Conservation (phyloP, 2,888 invertebrate genomes). For the Diploptera punctata region DNA sequence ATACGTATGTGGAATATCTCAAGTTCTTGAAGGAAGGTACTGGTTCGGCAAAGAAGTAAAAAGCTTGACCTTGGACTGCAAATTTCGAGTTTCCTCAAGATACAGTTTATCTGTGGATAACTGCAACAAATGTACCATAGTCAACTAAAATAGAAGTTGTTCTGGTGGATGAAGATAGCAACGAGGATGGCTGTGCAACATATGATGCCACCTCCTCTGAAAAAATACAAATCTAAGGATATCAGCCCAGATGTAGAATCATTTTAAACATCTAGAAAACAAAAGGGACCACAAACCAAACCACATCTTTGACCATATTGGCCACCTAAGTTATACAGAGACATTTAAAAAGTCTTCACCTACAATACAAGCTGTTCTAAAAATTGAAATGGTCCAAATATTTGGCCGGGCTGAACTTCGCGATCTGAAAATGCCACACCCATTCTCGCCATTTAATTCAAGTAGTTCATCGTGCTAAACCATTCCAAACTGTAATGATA, state of each 20-base stretch:
- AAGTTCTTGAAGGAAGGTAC: background rate
- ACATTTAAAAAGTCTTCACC: conserved; percentile 5
- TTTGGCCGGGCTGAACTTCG: background rate
- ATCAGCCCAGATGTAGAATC: background rate
- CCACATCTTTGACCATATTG: background rate
- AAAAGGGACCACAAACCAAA: background rate
- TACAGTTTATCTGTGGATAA: background rate
- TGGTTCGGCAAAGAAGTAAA: background rate
- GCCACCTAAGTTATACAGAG: conserved; percentile 1
- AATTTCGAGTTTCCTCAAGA: background rate
- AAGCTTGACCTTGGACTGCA: conserved; percentile 2
- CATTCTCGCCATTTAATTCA: too few relatives aligned
- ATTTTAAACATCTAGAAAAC: background rate
- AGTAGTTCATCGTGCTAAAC: too few relatives aligned
- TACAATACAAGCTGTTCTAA: background rate
- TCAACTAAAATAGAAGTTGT: background rate
- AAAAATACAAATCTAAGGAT: background rate
- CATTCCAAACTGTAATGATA: too few relatives aligned
- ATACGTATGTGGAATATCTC: background rate
- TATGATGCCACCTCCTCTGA: background rate
- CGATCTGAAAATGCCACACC: background rate
- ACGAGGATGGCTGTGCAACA: background rate
- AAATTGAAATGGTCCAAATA: background rate
- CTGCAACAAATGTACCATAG: background rate
- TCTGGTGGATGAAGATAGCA: background rate